These are phyloP conservation scores for Thalassaphorura encarpata DNA, from an alignment of 1,140 invertebrate species.

Conservation along the genomic window DNA sequence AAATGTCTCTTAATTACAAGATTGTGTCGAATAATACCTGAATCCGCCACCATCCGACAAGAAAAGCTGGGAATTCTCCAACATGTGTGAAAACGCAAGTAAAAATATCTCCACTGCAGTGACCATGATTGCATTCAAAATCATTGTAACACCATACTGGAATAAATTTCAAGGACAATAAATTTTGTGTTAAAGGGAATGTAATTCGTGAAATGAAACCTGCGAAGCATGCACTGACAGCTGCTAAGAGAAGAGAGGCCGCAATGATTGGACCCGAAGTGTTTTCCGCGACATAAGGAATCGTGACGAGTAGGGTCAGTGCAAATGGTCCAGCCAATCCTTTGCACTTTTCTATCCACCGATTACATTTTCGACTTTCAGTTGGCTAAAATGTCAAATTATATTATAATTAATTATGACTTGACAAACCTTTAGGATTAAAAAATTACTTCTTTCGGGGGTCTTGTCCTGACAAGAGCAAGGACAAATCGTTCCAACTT, in stretches of 20 bases:
- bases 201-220: constrained; percentile 14
- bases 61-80: constrained; percentile 30
- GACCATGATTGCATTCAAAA: constrained; percentile 28
- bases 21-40: constrained; percentile 1
- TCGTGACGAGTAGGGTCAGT: constrained; percentile 22
- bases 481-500: constrained; percentile 31
- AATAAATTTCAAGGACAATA: background rate
- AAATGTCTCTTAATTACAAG: background rate
- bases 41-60: constrained; percentile 26
- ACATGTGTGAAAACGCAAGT: constrained; percentile 21
- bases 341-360: constrained; percentile 24
- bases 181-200: no score
- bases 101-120: constrained; percentile 26
- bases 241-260: constrained; percentile 26
- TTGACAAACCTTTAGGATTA: no score
- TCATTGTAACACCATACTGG: constrained; percentile 32
- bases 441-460: no score
- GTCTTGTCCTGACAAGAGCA: constrained; percentile 28
- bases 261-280: constrained; percentile 27
- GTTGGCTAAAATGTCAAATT: no score
- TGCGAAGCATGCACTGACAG: constrained; percentile 25
- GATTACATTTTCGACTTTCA: constrained; percentile 4
- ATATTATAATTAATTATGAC: no score
- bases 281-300: constrained; percentile 30
- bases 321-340: constrained; percentile 30